A percentile compares a stretch with the other conserved stretches of the same genome.
These are phyloP conservation scores for Galaxea fascicularis DNA, from an alignment of 92 coral and sea anemone genomes.

Conservation along the genomic window DNA sequence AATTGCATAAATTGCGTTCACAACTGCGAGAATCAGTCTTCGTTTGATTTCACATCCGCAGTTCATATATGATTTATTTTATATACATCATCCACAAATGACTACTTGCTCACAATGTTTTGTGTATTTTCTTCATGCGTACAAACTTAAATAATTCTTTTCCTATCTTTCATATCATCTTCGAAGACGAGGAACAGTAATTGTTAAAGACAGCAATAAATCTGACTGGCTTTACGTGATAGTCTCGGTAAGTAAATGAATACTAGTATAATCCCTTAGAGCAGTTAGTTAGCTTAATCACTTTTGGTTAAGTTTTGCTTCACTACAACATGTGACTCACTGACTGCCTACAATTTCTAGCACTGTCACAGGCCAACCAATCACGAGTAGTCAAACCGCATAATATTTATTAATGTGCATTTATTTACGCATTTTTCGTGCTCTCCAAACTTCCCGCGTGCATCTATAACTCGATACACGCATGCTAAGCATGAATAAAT, in stretches of 20 bases:
- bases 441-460: no score
- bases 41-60: no score
- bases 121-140: neutral
- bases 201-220: constrained; percentile 88
- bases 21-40: no score
- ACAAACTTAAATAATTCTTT: neutral
- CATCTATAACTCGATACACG: no score
- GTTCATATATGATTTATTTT: no score
- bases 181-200: constrained; percentile 88
- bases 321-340: neutral
- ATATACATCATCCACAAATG: no score
- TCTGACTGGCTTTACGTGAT: constrained; percentile 96
- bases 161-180: neutral
- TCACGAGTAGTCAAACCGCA: no score
- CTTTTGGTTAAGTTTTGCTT: neutral
- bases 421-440: no score
- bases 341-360: neutral
- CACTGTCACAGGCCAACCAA: neutral
- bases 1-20: no score
- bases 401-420: no score
- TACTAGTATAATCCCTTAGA: neutral
- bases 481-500: no score
- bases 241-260: constrained; percentile 74
- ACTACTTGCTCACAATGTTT: neutral
- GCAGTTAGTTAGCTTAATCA: neutral